phyloP scores from a whole-genome alignment of 2,888 invertebrate species.

The Monochamus alternatus region DNA sequence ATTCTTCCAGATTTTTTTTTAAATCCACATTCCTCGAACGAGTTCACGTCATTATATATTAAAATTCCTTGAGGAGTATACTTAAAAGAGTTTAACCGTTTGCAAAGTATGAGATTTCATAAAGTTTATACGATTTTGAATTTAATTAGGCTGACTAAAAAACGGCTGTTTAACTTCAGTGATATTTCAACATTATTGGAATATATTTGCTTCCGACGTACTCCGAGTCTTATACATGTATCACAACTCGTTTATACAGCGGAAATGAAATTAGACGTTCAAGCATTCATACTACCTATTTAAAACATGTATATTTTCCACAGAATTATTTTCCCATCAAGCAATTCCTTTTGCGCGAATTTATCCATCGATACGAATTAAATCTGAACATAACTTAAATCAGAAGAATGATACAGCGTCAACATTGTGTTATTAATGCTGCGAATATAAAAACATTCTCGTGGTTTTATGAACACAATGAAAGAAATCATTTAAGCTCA shows the following conservation, averaged over 20 bases:
- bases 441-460: constrained; percentile 18
- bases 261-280: too few species aligned
- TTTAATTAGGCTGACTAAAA: background rate
- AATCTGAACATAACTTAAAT: background rate
- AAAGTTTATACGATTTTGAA: background rate
- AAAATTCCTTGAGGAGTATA: constrained; percentile 11
- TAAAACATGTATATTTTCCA: too few species aligned
- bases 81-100: background rate
- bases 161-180: background rate
- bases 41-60: constrained; percentile 18
- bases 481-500: constrained; percentile 12
- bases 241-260: too few species aligned
- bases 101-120: constrained; percentile 1
- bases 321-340: too few species aligned
- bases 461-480: background rate
- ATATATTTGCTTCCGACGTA: too few species aligned
- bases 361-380: background rate
- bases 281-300: too few species aligned
- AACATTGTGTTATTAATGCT: too few species aligned
- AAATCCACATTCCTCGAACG: constrained; percentile 29
- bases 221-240: too few species aligned
- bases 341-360: too few species aligned
- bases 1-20: constrained; percentile 46
- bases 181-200: background rate
- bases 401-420: background rate